Percentiles rank a stretch among this genome's conserved stretches.
Conservation (phyloP, 92 coral and sea anemone species). For the Epizoanthus illoricatus region DNA sequence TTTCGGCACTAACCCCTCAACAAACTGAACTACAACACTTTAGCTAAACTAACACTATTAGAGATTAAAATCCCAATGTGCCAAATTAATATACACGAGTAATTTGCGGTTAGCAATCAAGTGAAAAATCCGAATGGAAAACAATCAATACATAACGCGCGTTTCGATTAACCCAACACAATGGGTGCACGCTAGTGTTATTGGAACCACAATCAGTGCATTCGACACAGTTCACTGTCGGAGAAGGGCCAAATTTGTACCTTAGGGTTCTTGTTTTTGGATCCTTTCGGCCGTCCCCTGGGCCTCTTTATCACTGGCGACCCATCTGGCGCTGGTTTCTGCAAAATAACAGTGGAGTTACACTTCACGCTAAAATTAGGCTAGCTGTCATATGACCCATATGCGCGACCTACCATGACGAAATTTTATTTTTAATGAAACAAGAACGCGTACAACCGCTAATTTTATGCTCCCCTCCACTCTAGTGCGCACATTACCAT, state of each 20-base stretch:
- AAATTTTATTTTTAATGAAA: slow-evolving; percentile 28
- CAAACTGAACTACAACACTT: not conserved
- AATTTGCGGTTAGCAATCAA: slow-evolving; percentile 31
- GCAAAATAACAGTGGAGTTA: slow-evolving; percentile 45
- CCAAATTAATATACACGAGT: not conserved
- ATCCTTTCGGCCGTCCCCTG: slow-evolving; percentile 95
- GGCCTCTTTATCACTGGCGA: slow-evolving; percentile 78
- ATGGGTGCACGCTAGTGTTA: slow-evolving; percentile 39
- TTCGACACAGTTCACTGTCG: slow-evolving; percentile 10
- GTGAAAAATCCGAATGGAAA: slow-evolving; percentile 36
- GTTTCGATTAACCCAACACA: slow-evolving; percentile 18
- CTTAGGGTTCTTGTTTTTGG: slow-evolving; percentile 90
- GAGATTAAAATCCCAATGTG: slow-evolving; percentile 18
- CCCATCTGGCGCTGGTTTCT: slow-evolving; percentile 68
- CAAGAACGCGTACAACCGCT: slow-evolving; percentile 22
- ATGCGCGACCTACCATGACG: slow-evolving; percentile 43
- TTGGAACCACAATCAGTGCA: not conserved
- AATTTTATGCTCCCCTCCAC: slow-evolving; percentile 21
- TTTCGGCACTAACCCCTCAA: not conserved
- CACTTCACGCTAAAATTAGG: slow-evolving; percentile 54
- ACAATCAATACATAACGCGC: slow-evolving; percentile 35
- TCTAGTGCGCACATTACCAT: slow-evolving; percentile 27
- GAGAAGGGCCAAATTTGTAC: slow-evolving; percentile 43
- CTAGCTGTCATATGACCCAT: slow-evolving; percentile 42
- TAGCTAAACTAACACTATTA: slow-evolving; percentile 20